Conservation (phyloP, 2,113 vertebrate species). For the Raja brachyura region DNA sequence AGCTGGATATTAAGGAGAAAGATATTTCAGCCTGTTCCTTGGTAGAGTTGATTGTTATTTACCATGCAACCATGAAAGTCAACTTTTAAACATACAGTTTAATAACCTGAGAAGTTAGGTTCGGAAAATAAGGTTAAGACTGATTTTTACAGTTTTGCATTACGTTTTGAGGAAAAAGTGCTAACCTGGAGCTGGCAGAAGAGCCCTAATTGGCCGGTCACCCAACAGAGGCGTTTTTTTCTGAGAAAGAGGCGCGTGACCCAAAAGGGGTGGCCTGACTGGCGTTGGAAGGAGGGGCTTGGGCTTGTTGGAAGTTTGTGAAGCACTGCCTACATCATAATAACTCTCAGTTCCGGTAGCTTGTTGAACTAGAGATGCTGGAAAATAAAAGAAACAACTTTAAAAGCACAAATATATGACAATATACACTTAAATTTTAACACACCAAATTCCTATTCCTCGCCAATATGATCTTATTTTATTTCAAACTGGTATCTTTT, state of each 20-base stretch:
- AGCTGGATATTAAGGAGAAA: background rate
- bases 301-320: constrained; percentile 48
- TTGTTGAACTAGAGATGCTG: constrained; percentile 17
- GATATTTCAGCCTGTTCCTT: too few relatives aligned
- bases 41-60: background rate
- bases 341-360: constrained; percentile 14
- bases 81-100: background rate
- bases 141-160: background rate
- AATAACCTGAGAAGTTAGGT: background rate
- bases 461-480: background rate
- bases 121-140: background rate
- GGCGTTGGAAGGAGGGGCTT: constrained; percentile 60
- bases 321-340: constrained; percentile 9
- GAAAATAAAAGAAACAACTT: constrained; percentile 9
- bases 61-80: background rate
- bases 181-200: constrained; percentile 57
- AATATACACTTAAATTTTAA: background rate
- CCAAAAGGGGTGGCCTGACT: constrained; percentile 36
- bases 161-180: background rate
- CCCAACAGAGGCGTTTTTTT: constrained; percentile 44
- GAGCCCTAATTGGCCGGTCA: constrained; percentile 40
- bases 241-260: constrained; percentile 42
- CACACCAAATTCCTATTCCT: background rate
- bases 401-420: background rate
- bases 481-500: background rate